phyloP scores from a whole-genome alignment of 2,113 vertebrate genomes.

The Steatornis caripensis region DNA sequence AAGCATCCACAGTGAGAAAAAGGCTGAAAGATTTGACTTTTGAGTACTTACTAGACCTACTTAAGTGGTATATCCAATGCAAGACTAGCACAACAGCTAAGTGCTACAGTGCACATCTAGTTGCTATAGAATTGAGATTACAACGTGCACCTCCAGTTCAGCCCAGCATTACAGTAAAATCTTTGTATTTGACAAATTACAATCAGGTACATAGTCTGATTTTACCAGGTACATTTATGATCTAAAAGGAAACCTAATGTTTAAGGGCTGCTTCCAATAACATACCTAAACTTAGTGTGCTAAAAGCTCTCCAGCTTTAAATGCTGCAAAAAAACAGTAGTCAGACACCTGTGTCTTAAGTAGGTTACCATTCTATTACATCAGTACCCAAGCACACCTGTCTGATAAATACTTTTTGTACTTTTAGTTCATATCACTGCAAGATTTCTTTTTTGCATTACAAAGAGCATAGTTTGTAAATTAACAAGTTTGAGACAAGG shows the following conservation, averaged over 20 bases:
- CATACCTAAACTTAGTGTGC: not conserved
- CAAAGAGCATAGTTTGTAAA: accelerated
- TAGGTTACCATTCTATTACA: not conserved
- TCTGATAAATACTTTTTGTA: not conserved
- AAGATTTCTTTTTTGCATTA: not conserved
- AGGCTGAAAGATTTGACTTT: not conserved
- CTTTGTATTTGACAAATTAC: not conserved
- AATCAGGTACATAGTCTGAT: not conserved
- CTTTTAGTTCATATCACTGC: not conserved
- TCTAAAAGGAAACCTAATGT: not conserved
- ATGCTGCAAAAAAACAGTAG: not conserved
- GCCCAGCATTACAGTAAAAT: not conserved
- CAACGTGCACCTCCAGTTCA: not conserved
- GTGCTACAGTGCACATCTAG: not conserved
- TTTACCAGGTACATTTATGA: not conserved
- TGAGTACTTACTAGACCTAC: not conserved
- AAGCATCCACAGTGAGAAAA: not conserved
- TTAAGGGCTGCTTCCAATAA: not conserved
- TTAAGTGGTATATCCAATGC: not conserved
- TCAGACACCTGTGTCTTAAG: not conserved
- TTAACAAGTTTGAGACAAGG: not conserved
- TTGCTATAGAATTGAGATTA: not conserved
- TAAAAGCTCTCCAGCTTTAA: not conserved
- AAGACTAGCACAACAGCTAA: not conserved
- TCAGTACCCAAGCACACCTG: not conserved